Evolutionary conservation across 2,797 vertebrate species (phyloP).

Genomic region (Avahi laniger): DNA sequence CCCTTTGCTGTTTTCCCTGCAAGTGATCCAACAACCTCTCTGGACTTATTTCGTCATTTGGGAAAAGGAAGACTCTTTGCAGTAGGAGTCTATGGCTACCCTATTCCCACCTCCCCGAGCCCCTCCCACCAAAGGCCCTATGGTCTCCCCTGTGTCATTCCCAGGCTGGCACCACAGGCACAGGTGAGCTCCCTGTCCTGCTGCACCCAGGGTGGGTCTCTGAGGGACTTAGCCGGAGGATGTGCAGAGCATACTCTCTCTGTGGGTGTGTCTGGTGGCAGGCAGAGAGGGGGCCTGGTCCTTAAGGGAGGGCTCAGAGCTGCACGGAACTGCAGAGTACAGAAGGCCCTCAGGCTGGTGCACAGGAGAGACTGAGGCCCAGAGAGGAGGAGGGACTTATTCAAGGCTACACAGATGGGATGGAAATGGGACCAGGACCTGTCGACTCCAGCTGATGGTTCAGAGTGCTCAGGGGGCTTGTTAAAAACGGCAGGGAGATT

Average conservation of each 20-base stretch:
- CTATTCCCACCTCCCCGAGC: neutral
- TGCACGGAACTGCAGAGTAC: neutral
- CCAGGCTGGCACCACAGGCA: neutral
- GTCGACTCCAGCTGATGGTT: neutral
- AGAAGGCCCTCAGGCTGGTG: neutral
- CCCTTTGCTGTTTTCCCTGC: neutral
- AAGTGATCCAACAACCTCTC: neutral
- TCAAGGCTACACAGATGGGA: neutral
- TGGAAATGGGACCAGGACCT: neutral
- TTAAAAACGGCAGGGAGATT: neutral
- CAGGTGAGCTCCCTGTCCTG: conserved; percentile 3
- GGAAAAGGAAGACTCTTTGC: neutral
- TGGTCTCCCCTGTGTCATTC: neutral
- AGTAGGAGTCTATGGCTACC: neutral
- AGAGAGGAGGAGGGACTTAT: neutral
- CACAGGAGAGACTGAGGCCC: neutral
- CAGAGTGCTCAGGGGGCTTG: neutral
- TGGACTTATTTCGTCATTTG: neutral
- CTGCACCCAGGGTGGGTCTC: neutral
- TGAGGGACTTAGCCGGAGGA: neutral
- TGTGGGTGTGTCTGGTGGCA: neutral
- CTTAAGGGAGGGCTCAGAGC: neutral
- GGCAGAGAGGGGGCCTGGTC: neutral
- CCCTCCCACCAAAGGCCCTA: neutral
- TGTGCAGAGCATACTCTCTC: neutral